A percentile compares a stretch with the other conserved stretches of the same genome.
Evolutionary conservation across 2,113 vertebrate species (phyloP).

Genomic region (Siniperca chuatsi): DNA sequence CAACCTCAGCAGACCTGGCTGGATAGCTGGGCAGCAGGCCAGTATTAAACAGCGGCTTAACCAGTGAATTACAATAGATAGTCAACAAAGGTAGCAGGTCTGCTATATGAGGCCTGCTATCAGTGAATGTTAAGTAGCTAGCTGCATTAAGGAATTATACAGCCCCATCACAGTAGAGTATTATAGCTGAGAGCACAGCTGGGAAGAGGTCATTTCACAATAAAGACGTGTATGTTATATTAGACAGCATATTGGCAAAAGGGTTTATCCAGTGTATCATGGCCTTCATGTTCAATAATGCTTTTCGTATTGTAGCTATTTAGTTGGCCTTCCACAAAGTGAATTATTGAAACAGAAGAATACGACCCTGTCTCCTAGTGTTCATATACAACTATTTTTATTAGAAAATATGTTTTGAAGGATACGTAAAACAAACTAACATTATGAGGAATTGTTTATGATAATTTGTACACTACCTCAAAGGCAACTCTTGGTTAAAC

Average conservation of each 20-base stretch:
- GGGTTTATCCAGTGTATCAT: neutral
- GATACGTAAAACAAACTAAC: neutral
- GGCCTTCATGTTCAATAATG: neutral
- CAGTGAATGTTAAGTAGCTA: slow-evolving; percentile 49
- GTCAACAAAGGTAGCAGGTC: slow-evolving; percentile 36
- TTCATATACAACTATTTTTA: neutral
- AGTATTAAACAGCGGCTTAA: slow-evolving; percentile 51
- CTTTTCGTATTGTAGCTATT: neutral
- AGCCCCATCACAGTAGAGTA: slow-evolving; percentile 2
- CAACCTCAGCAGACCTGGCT: slow-evolving; percentile 40
- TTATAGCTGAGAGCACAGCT: slow-evolving; percentile 33
- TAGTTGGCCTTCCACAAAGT: neutral
- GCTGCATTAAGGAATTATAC: too few species aligned
- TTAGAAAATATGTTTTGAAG: neutral
- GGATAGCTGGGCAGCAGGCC: slow-evolving; percentile 37
- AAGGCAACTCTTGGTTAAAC: neutral
- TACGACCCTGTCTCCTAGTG: too few species aligned
- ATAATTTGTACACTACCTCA: neutral
- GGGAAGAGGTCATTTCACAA: slow-evolving; percentile 28
- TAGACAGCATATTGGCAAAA: slow-evolving; percentile 7
- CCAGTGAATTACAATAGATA: slow-evolving; percentile 54
- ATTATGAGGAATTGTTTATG: neutral
- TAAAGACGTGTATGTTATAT: slow-evolving; percentile 13
- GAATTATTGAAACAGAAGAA: neutral
- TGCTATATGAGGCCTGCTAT: slow-evolving; percentile 41